Conservation (phyloP, 2,888 invertebrate genomes). For the Desoria tigrina region DNA sequence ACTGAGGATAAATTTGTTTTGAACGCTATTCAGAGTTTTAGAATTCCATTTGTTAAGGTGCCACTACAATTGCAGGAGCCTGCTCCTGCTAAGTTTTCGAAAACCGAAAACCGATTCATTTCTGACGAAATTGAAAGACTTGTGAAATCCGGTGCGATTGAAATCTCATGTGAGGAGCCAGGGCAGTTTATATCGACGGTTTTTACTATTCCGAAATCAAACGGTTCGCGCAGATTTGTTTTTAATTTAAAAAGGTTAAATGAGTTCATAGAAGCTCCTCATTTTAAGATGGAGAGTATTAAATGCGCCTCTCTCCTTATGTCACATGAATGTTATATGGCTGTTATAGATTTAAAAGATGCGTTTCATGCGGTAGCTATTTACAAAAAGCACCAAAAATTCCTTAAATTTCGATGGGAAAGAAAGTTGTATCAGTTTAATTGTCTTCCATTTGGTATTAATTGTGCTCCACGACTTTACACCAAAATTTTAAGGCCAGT, state of each 20-base stretch:
- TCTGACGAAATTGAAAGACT: neutral
- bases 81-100: neutral
- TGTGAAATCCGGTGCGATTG: too few species aligned
- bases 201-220: conserved; percentile 4
- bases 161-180: too few species aligned
- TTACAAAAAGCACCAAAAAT: neutral
- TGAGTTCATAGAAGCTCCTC: neutral
- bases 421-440: conserved; percentile 11
- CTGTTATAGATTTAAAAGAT: conserved; percentile 9
- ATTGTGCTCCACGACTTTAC: conserved; percentile 13
- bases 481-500: conserved; percentile 15
- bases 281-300: conserved; percentile 14
- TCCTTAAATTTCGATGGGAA: conserved; percentile 8
- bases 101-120: neutral
- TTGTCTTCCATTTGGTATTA: conserved; percentile 19
- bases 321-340: neutral
- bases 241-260: conserved; percentile 13
- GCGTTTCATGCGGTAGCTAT: conserved; percentile 4
- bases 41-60: too few species aligned
- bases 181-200: conserved; percentile 14
- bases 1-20: too few species aligned
- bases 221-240: conserved; percentile 1
- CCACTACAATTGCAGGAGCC: too few species aligned
- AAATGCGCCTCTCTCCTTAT: neutral
- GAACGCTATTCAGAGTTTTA: too few species aligned